phyloP scores from a whole-genome alignment of 2,113 vertebrate genomes.

The Zingel zingel region DNA sequence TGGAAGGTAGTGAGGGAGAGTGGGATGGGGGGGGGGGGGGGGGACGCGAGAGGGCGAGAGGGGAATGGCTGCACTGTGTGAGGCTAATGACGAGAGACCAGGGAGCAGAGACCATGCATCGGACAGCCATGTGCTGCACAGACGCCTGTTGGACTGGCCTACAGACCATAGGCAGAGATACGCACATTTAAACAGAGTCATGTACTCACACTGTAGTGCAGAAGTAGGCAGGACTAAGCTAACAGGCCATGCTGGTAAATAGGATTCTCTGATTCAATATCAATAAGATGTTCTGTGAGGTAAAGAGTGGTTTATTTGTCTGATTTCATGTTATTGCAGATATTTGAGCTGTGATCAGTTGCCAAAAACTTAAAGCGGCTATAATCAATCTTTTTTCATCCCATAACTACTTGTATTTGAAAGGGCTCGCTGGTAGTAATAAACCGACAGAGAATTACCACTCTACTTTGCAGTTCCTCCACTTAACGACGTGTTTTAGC shows the following conservation, averaged over 20 bases:
- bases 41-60: slow-evolving; percentile 28
- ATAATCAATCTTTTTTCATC: not conserved
- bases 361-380: not conserved
- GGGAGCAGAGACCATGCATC: slow-evolving; percentile 75
- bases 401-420: not conserved
- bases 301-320: not conserved
- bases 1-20: slow-evolving; percentile 50
- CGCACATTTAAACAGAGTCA: slow-evolving; percentile 13
- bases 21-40: not conserved
- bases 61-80: slow-evolving; percentile 71
- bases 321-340: slow-evolving; percentile 4
- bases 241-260: slow-evolving; percentile 8
- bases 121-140: slow-evolving; percentile 82
- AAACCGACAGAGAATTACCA: not conserved
- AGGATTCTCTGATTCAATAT: not conserved
- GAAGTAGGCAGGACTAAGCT: slow-evolving; percentile 8
- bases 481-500: not conserved
- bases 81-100: slow-evolving; percentile 82
- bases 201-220: not conserved
- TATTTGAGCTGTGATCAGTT: not conserved
- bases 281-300: not conserved
- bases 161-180: slow-evolving; percentile 23
- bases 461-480: not conserved
- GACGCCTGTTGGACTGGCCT: slow-evolving; percentile 56
- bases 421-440: not conserved